These are phyloP conservation scores for Thunnus albacares DNA, from an alignment of 2,797 vertebrate species.

Conservation along the genomic window DNA sequence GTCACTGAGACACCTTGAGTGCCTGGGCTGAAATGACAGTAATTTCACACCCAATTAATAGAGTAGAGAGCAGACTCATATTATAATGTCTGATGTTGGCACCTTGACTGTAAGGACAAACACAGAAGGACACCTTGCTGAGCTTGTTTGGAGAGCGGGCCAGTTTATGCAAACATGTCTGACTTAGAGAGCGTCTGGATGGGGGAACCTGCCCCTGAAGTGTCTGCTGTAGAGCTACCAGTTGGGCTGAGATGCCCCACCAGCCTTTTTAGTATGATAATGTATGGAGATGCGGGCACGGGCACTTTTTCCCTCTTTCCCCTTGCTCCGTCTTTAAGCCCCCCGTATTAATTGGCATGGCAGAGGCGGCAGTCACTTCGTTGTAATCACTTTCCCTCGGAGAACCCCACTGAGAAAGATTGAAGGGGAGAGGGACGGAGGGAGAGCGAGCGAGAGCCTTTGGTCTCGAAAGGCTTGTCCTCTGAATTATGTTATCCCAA, in stretches of 20 bases:
- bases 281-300: conserved; percentile 79
- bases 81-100: conserved; percentile 61
- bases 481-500: conserved; percentile 70
- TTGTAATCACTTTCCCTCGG: conserved; percentile 84
- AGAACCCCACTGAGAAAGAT: conserved; percentile 71
- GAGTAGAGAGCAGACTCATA: conserved; percentile 49
- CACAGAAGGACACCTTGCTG: conserved; percentile 58
- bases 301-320: conserved; percentile 59
- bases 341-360: conserved; percentile 81
- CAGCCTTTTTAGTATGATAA: conserved; percentile 84
- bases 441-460: conserved; percentile 52
- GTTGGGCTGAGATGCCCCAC: conserved; percentile 61
- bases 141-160: conserved; percentile 53
- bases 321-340: conserved; percentile 71
- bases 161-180: conserved; percentile 75
- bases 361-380: conserved; percentile 73
- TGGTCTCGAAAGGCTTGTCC: conserved; percentile 65
- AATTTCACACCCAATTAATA: conserved; percentile 69
- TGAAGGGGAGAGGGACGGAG: conserved; percentile 51
- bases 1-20: conserved; percentile 39
- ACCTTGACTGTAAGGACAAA: conserved; percentile 68
- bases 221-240: conserved; percentile 74
- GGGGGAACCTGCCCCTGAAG: conserved; percentile 73
- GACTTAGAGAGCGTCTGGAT: conserved; percentile 57
- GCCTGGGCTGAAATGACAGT: conserved; percentile 43